Base-by-base conservation (phyloP, 2,888 invertebrate species). In the Caenorhabditis sp. region DNA sequence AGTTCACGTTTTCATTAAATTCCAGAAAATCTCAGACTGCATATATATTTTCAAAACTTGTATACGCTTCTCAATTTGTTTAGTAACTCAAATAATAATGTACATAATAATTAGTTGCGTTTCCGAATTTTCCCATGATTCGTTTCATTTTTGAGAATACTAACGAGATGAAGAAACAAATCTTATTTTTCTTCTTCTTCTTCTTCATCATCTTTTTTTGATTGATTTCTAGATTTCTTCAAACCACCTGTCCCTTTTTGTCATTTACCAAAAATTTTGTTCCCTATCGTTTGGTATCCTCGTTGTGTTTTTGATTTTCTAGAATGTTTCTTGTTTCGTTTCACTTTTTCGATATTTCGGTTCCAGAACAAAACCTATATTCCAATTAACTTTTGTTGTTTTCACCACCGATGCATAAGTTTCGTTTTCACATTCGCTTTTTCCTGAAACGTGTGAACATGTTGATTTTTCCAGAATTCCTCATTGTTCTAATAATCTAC, bases 101-200 rank as follows among this genome's bases (percentile, higher is more conserved):
- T 43, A 10, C 43, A 43, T 43, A 43, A 17, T 43, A 43, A 43
- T 43, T 43, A 43, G 43, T 43, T 43, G 43, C 14, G 14, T 43
- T 43, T 43, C 43, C 43, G 43, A 43, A 43, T 43, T 43, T 43
- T 43, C 43, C 43, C 43, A 43, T 43, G 43, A 43, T 43, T 43
- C 43, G 14, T 43, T 43, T 31, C 14, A 43, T 43, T 43, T 43
- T 43, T 43, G 43, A 43, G 43, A 43, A 31, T 31, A 31, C 31
- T 31, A 31, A 31, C 31, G 31, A 10, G 43, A 43, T 6, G 43
- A 31, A 31, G 31, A 31, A 31, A 31, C 31, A 31, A 31, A 31
- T 31, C 31, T 43, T 43, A 43, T 43, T 43, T 17, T 14, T 43
- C 43, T 17, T 43, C 17, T 43, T 43, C 14, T 43, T 43, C 5